phyloP scores from a whole-genome alignment of 2,113 vertebrate genomes.

The Vidua chalybeata region DNA sequence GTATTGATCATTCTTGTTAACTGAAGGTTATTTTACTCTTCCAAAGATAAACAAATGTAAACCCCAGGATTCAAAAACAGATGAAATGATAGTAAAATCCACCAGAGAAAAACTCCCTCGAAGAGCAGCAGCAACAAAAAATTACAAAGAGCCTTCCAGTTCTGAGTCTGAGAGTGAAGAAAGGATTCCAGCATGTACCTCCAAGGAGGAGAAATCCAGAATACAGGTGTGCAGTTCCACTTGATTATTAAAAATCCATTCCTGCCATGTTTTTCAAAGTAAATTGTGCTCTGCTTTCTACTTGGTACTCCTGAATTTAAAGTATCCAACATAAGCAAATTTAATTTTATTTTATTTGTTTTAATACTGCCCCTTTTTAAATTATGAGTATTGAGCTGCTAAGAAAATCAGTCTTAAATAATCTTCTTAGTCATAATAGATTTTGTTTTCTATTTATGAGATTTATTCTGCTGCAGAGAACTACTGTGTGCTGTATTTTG shows the following conservation, averaged over 20 bases:
- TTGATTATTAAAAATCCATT: neutral
- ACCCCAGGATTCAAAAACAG: neutral
- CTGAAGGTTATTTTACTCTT: conserved; percentile 18
- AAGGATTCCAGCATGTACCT: neutral
- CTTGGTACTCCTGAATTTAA: neutral
- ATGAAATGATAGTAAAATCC: neutral
- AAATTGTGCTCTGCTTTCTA: neutral
- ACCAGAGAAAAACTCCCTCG: conserved; percentile 70
- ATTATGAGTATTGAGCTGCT: neutral
- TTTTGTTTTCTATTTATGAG: neutral
- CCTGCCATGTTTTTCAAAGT: neutral
- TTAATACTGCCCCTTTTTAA: neutral
- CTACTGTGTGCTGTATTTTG: neutral
- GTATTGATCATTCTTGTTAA: neutral
- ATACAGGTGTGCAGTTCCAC: conserved; percentile 29
- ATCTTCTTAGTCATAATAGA: neutral
- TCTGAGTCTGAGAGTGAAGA: conserved; percentile 72
- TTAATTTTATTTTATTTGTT: neutral
- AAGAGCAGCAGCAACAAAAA: conserved; percentile 78
- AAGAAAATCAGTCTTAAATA: neutral
- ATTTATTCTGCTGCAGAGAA: neutral
- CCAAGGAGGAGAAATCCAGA: conserved; percentile 26
- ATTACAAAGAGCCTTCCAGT: conserved; percentile 84
- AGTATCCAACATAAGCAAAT: neutral
- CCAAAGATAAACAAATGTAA: conserved; percentile 36